Percentiles rank a stretch among this genome's conserved stretches.
Evolutionary conservation across 2,888 invertebrate species (phyloP).

Genomic region (Drosophila histrio): DNA sequence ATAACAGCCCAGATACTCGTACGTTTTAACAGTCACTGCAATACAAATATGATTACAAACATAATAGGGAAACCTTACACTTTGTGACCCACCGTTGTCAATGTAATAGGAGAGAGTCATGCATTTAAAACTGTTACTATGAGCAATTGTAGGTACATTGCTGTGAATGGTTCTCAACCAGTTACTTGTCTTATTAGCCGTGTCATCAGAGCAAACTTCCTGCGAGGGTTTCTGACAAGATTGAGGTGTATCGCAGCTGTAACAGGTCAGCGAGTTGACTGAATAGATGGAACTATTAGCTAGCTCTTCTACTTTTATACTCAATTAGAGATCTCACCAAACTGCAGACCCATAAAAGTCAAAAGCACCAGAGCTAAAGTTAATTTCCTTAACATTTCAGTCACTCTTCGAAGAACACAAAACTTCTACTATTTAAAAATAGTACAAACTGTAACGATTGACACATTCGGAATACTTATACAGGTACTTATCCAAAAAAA

Average conservation of each 20-base stretch:
- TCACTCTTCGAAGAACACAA: too few relatives aligned
- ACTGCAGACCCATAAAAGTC: constrained; percentile 41
- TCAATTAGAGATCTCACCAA: constrained; percentile 38
- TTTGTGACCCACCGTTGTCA: constrained; percentile 11
- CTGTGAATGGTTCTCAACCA: constrained; percentile 21
- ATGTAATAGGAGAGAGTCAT: constrained; percentile 30
- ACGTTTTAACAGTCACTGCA: constrained; percentile 1
- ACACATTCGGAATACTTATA: too few relatives aligned
- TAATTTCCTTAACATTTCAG: constrained; percentile 59
- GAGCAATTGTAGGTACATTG: constrained; percentile 3
- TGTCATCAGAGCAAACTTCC: constrained; percentile 26
- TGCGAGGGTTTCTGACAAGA: constrained; percentile 14
- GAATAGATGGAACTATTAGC: not conserved
- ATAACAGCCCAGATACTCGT: constrained; percentile 41
- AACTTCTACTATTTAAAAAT: too few relatives aligned
- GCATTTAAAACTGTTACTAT: constrained; percentile 26
- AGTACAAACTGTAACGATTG: too few relatives aligned
- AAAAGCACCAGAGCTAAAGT: constrained; percentile 41
- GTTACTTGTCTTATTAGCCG: constrained; percentile 34
- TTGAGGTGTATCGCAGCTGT: constrained; percentile 28
- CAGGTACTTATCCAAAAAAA: too few relatives aligned
- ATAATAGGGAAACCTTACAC: accelerated
- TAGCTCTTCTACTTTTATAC: not conserved
- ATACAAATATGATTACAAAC: not conserved
- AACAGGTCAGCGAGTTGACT: constrained; percentile 46